Evolutionary conservation across 2,888 invertebrate species (phyloP).

Genomic region (Nowickia ferox): DNA sequence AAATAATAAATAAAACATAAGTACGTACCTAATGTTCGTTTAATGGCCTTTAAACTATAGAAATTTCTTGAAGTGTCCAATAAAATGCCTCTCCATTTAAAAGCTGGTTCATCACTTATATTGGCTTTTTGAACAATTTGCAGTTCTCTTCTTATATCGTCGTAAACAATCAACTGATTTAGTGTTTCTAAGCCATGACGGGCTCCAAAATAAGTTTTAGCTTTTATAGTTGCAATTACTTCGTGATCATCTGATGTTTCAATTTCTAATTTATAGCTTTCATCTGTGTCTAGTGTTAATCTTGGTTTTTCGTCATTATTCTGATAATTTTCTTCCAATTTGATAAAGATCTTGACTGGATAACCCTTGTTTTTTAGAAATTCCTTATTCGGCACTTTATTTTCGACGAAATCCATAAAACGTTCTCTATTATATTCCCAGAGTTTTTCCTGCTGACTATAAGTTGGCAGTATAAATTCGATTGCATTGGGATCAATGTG

Average conservation of each 20-base stretch:
- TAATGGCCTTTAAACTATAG: constrained; percentile 88
- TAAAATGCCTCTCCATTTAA: constrained; percentile 93
- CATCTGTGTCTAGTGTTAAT: constrained; percentile 84
- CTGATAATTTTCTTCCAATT: constrained; percentile 75
- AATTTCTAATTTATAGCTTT: constrained; percentile 83
- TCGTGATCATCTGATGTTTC: constrained; percentile 77
- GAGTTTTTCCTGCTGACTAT: constrained; percentile 75
- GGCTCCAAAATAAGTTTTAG: constrained; percentile 86
- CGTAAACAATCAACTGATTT: constrained; percentile 81
- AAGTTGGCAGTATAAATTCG: constrained; percentile 77
- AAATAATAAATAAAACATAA: not conserved
- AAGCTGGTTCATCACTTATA: constrained; percentile 91
- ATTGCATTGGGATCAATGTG: constrained; percentile 83
- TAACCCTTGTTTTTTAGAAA: constrained; percentile 82
- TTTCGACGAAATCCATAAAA: constrained; percentile 79
- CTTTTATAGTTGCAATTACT: constrained; percentile 83
- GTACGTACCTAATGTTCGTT: constrained; percentile 87
- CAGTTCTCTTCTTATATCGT: constrained; percentile 82
- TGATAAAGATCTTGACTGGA: constrained; percentile 81
- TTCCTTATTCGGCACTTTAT: constrained; percentile 78
- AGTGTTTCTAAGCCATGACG: constrained; percentile 86
- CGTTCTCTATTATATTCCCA: constrained; percentile 82
- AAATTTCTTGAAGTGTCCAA: constrained; percentile 96
- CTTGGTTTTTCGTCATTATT: constrained; percentile 73
- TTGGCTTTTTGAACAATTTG: constrained; percentile 86